Evolutionary conservation across 92 coral and sea anemone species (phyloP).

Genomic region (Epizoanthus ramosus): DNA sequence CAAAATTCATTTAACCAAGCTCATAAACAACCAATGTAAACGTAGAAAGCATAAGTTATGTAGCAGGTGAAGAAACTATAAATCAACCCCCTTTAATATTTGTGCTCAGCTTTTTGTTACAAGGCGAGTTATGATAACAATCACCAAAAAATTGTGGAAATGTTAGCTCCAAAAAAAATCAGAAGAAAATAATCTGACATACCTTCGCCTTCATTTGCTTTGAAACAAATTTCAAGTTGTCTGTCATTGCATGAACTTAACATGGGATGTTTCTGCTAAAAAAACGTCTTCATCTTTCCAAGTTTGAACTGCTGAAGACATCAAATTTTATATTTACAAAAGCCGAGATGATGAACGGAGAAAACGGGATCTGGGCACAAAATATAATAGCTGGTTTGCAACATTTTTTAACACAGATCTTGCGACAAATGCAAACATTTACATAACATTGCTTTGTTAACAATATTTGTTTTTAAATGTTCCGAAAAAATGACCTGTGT

Average conservation of each 20-base stretch:
- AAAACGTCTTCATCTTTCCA: conserved; percentile 1
- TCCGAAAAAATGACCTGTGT: conserved; percentile 3
- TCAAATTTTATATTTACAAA: conserved; percentile 5
- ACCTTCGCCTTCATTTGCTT: conserved; percentile 6
- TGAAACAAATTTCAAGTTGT: conserved; percentile 6
- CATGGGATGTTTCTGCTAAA: conserved; percentile 13
- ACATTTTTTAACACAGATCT: neutral
- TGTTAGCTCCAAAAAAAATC: neutral
- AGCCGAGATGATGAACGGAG: neutral
- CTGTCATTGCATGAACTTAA: conserved; percentile 7
- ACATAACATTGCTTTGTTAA: too few species aligned
- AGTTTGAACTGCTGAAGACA: conserved; percentile 18
- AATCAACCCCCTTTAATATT: neutral
- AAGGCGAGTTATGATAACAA: conserved; percentile 5
- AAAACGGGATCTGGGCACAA: conserved; percentile 7
- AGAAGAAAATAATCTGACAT: neutral
- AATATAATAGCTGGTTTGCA: neutral
- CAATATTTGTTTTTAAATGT: too few species aligned
- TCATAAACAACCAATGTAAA: conserved; percentile 1
- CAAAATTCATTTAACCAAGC: conserved; percentile 3
- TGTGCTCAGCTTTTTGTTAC: conserved; percentile 4
- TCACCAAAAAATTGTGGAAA: neutral
- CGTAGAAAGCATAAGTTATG: conserved; percentile 1
- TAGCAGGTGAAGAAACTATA: neutral
- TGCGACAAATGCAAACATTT: neutral